Conservation (phyloP, 2,888 invertebrate genomes). For the Temnothorax unifasciatus region DNA sequence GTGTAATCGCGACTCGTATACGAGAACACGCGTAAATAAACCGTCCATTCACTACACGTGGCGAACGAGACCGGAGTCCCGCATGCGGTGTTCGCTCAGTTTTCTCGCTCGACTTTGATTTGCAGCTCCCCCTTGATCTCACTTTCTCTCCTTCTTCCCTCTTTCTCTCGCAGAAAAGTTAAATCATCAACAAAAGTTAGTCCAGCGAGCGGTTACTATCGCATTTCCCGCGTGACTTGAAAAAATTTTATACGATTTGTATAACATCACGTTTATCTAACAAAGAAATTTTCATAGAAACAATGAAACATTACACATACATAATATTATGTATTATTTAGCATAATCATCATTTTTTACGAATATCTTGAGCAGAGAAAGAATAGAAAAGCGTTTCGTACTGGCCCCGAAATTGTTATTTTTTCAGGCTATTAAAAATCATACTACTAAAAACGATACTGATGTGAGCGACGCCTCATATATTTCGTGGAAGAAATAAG, state of each 20-base stretch:
- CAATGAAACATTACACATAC: neutral
- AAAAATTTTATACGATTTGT: neutral
- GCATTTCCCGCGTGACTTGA: neutral
- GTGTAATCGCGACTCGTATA: slow-evolving; percentile 33
- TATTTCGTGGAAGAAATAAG: slow-evolving; percentile 6
- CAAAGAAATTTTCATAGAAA: neutral
- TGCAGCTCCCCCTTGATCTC: neutral
- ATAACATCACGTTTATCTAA: neutral
- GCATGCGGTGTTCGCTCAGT: neutral
- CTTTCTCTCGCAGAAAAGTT: neutral
- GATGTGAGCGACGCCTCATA: neutral
- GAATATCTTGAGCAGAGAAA: neutral
- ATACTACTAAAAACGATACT: neutral
- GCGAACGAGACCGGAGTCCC: neutral
- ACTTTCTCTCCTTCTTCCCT: neutral
- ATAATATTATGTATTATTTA: neutral
- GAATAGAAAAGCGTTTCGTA: neutral
- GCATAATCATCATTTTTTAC: neutral
- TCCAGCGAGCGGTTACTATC: neutral
- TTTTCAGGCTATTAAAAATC: neutral
- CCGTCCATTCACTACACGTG: slow-evolving; percentile 36
- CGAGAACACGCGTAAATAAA: slow-evolving; percentile 48
- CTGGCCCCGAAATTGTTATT: neutral
- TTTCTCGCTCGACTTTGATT: neutral
- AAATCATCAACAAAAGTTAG: neutral